phyloP scores from a whole-genome alignment of 2,113 vertebrate species.

The Dicaeum eximium region DNA sequence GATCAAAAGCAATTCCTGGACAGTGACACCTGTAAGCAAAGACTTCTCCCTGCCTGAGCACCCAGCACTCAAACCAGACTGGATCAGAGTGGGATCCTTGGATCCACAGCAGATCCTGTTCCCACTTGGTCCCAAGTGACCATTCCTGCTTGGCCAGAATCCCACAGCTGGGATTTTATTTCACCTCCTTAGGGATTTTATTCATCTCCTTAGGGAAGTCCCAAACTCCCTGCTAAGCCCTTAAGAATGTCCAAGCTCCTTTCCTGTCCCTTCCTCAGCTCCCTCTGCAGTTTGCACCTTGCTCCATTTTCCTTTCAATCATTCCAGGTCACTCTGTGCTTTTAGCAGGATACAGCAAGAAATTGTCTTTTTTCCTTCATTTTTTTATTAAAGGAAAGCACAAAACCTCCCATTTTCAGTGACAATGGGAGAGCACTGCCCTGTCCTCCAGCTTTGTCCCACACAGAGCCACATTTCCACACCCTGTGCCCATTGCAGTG shows the following conservation, averaged over 20 bases:
- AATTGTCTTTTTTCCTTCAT: too few species aligned
- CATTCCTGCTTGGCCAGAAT: background rate
- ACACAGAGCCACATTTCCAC: background rate
- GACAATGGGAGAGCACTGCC: background rate
- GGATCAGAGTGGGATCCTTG: background rate
- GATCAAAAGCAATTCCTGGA: background rate
- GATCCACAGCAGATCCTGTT: background rate
- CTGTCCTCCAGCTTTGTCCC: background rate
- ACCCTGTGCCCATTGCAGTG: accelerated
- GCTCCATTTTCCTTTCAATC: background rate
- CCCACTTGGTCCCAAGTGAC: background rate
- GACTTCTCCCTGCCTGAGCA: background rate
- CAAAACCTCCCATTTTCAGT: background rate
- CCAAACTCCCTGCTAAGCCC: background rate
- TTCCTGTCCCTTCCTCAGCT: background rate
- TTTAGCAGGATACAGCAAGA: background rate
- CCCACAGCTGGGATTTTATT: background rate
- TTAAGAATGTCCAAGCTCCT: background rate
- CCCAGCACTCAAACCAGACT: accelerated
- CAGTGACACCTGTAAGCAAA: background rate
- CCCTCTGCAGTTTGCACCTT: background rate
- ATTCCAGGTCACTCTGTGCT: background rate
- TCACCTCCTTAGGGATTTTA: too few species aligned
- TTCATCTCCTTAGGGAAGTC: background rate
- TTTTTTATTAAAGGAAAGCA: background rate